These are phyloP conservation scores for Synanthedon tipuliformis DNA, from an alignment of 2,888 invertebrate genomes.

Conservation along the genomic window DNA sequence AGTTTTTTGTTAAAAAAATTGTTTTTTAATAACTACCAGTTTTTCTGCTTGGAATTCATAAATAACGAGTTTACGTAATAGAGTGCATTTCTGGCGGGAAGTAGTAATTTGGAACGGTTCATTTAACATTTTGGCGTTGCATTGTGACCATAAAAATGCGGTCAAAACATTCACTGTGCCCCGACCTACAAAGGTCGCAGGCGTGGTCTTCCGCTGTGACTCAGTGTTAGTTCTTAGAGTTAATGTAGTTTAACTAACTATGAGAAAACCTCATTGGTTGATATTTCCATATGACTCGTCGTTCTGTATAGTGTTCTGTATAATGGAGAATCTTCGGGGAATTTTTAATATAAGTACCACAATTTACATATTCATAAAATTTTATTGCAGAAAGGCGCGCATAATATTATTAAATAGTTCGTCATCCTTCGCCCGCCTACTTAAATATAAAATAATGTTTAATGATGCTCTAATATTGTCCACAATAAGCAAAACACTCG, in stretches of 20 bases:
- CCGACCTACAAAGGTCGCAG: constrained; percentile 5
- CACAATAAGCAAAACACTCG: not conserved
- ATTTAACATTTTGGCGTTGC: not conserved
- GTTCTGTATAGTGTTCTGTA: too few relatives aligned
- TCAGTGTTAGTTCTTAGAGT: constrained; percentile 1
- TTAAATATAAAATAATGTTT: not conserved
- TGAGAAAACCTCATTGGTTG: not conserved
- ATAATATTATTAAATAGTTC: too few relatives aligned
- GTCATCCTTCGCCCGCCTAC: not conserved
- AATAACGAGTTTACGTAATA: not conserved
- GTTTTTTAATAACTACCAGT: not conserved
- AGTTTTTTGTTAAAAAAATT: not conserved
- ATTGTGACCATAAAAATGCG: constrained; percentile 5
- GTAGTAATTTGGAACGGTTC: not conserved
- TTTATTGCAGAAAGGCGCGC: too few relatives aligned
- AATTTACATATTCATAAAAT: too few relatives aligned
- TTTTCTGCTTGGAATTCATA: not conserved
- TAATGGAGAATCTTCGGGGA: too few relatives aligned
- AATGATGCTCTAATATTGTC: not conserved
- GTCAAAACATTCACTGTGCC: constrained; percentile 1
- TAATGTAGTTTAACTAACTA: not conserved
- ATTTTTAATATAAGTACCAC: too few relatives aligned
- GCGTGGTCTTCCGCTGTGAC: constrained; percentile 2
- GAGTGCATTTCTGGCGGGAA: not conserved
- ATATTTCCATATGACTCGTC: too few relatives aligned